Percentiles rank a stretch among this genome's conserved stretches.
Evolutionary conservation across 2,888 invertebrate genomes (phyloP).

Genomic region (Acleris sparsana): DNA sequence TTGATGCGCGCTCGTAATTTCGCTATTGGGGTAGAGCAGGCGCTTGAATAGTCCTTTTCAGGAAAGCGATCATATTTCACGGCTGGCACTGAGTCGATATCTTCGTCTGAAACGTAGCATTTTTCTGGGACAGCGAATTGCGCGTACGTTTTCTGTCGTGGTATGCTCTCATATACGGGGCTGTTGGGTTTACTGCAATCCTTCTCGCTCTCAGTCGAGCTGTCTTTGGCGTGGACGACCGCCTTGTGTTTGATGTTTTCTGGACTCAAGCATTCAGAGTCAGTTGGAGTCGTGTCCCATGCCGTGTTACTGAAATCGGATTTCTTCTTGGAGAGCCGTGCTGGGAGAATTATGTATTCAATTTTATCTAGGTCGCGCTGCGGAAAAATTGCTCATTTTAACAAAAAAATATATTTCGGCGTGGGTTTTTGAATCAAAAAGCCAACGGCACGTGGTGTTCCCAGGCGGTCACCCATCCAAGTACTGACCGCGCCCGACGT

Average conservation of each 20-base stretch:
- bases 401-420: neutral
- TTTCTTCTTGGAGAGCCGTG: slow-evolving; percentile 57
- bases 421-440: slow-evolving; percentile 47
- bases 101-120: slow-evolving; percentile 60
- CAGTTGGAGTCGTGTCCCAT: slow-evolving; percentile 68
- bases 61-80: slow-evolving; percentile 56
- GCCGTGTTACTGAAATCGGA: slow-evolving; percentile 60
- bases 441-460: slow-evolving; percentile 72
- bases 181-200: slow-evolving; percentile 60
- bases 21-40: slow-evolving; percentile 72
- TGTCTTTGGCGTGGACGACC: slow-evolving; percentile 57
- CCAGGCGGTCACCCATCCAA: slow-evolving; percentile 80
- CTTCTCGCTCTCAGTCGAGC: slow-evolving; percentile 63
- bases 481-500: slow-evolving; percentile 79
- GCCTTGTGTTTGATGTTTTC: slow-evolving; percentile 59
- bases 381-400: slow-evolving; percentile 37
- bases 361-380: slow-evolving; percentile 67
- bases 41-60: slow-evolving; percentile 65
- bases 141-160: slow-evolving; percentile 47
- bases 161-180: slow-evolving; percentile 66
- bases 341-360: slow-evolving; percentile 72
- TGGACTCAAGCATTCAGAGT: slow-evolving; percentile 67
- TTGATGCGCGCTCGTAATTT: slow-evolving; percentile 65
- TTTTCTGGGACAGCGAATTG: slow-evolving; percentile 53
- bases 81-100: slow-evolving; percentile 45